phyloP scores from a whole-genome alignment of 1,140 invertebrate species.

The Neelides sp. region DNA sequence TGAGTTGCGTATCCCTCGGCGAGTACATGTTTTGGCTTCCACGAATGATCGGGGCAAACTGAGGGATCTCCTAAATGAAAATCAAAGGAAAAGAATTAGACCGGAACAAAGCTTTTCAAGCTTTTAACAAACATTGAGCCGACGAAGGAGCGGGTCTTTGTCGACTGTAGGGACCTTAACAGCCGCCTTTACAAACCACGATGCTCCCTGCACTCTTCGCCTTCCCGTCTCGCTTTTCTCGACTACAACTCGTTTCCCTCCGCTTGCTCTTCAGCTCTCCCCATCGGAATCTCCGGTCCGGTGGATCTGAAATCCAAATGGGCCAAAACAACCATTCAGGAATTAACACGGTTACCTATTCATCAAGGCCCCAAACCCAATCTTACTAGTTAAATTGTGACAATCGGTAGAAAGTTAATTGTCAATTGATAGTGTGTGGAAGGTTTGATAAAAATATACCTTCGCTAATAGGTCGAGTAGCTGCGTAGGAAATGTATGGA shows the following conservation, averaged over 20 bases:
- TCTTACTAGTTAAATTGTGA: no score
- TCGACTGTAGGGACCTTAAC: constrained; percentile 45
- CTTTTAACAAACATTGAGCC: constrained; percentile 37
- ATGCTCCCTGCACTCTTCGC: constrained; percentile 44
- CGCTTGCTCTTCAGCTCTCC: constrained; percentile 21
- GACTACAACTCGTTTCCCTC: constrained; percentile 27
- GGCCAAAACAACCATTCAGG: no score
- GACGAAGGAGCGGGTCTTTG: constrained; percentile 65
- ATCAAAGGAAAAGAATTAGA: not conserved
- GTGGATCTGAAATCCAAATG: constrained; percentile 20
- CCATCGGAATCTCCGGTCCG: constrained; percentile 26
- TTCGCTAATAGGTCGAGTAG: constrained; percentile 64
- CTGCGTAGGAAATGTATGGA: constrained; percentile 87
- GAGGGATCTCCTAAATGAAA: constrained; percentile 57
- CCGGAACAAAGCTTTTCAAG: constrained; percentile 8
- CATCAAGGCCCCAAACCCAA: no score
- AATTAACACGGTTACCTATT: no score
- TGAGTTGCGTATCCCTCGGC: constrained; percentile 69
- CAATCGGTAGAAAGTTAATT: no score
- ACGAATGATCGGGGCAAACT: constrained; percentile 83
- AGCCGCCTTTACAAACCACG: constrained; percentile 70
- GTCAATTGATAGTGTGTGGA: no score
- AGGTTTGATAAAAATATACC: no score
- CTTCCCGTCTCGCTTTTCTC: constrained; percentile 28
- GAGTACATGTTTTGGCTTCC: constrained; percentile 74